phyloP scores from a whole-genome alignment of 53 echinoderm and acorn worm species.

The Actinopyga echinites region DNA sequence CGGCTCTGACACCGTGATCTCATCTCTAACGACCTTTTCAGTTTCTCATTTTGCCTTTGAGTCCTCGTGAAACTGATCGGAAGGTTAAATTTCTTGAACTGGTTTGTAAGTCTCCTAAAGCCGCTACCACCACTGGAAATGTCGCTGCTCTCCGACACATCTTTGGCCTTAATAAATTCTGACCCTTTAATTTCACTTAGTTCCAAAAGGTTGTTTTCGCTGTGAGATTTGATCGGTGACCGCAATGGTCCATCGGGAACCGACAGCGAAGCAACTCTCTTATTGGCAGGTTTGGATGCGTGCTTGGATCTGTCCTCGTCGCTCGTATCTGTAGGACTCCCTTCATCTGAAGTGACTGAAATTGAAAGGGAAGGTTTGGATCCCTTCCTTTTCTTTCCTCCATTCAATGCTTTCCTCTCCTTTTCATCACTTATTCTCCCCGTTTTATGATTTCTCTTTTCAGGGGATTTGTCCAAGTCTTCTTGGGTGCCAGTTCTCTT shows the following conservation, averaged over 20 bases:
- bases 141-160: constrained; percentile 29
- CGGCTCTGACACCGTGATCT: constrained; percentile 79
- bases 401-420: background rate
- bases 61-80: constrained; percentile 52
- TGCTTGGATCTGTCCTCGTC: background rate
- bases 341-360: constrained; percentile 26
- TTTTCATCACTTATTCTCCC: background rate
- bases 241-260: constrained; percentile 16
- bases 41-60: constrained; percentile 79
- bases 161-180: constrained; percentile 14
- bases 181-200: constrained; percentile 38
- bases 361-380: background rate
- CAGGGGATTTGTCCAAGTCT: background rate
- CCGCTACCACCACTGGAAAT: constrained; percentile 44
- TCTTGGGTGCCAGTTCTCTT: constrained; percentile 17
- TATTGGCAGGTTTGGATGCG: background rate
- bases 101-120: constrained; percentile 66
- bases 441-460: background rate
- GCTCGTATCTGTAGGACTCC: background rate
- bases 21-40: constrained; percentile 75
- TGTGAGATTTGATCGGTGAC: constrained; percentile 85
- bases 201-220: constrained; percentile 92
- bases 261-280: constrained; percentile 7
- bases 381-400: background rate
- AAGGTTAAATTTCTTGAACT: constrained; percentile 68